Percentiles rank a stretch among this genome's conserved stretches.
phyloP scores from a whole-genome alignment of 2,797 vertebrate species.

The Pipistrellus pygmaeus region DNA sequence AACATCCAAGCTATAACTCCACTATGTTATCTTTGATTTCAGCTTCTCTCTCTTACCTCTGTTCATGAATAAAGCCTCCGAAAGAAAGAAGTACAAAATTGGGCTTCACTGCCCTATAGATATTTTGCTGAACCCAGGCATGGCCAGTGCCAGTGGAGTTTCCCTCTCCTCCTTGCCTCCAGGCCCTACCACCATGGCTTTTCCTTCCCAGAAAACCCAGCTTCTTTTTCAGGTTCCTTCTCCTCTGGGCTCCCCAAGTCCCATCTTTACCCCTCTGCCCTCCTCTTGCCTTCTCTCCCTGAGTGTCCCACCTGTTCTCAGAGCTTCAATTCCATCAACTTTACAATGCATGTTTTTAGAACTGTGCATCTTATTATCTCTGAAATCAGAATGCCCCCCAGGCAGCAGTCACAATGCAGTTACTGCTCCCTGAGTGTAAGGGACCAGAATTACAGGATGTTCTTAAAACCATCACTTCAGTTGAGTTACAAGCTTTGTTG shows the following conservation, averaged over 20 bases:
- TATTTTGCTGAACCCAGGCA: rapidly evolving
- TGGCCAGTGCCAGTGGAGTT: neutral
- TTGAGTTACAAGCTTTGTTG: neutral
- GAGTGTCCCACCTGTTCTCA: neutral
- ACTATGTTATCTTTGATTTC: neutral
- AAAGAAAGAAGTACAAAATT: neutral
- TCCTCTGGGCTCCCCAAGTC: neutral
- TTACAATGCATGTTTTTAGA: neutral
- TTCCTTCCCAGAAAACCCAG: neutral
- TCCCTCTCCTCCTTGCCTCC: too few relatives aligned
- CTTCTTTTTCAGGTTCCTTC: neutral
- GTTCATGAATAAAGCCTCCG: neutral
- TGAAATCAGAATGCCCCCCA: neutral
- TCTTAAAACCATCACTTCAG: neutral
- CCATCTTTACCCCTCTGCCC: neutral
- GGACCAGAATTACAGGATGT: neutral
- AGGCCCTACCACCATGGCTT: neutral
- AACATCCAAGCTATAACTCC: neutral
- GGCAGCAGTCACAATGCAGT: neutral
- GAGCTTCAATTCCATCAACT: neutral
- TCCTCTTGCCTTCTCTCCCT: neutral
- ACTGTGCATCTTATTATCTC: neutral
- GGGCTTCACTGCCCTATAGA: neutral
- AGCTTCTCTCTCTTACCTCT: neutral
- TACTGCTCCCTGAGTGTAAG: neutral